Percentiles rank a stretch among this genome's conserved stretches.
Evolutionary conservation across 2,113 vertebrate species (phyloP).

Genomic region (Hypocryptadius cinnamomeus): DNA sequence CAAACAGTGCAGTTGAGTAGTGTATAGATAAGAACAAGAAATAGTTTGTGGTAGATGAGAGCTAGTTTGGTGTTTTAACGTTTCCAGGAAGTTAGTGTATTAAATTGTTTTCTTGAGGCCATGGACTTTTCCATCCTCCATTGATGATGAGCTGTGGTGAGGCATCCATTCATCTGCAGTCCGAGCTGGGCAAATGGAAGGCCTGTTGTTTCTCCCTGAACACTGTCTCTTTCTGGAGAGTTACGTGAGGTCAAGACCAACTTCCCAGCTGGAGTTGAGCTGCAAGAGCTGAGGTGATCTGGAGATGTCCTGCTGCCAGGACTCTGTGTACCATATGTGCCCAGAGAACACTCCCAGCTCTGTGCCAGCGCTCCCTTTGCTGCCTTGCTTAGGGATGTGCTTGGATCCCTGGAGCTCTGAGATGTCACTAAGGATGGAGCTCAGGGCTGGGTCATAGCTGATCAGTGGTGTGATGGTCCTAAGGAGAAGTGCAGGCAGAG

Average conservation of each 20-base stretch:
- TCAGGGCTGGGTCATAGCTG: not conserved
- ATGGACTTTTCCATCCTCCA: not conserved
- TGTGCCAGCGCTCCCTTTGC: not conserved
- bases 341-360: not conserved
- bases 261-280: not conserved
- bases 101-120: too few species aligned
- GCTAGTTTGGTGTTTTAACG: not conserved
- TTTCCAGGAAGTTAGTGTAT: not conserved
- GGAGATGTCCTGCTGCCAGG: not conserved
- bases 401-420: not conserved
- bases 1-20: not conserved
- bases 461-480: not conserved
- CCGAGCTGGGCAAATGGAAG: not conserved
- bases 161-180: not conserved
- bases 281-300: not conserved
- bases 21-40: not conserved
- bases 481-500: not conserved
- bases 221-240: not conserved
- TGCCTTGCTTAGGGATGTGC: not conserved
- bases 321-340: accelerated
- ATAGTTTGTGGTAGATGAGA: not conserved
- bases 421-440: not conserved
- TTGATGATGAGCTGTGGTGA: accelerated
- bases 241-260: not conserved
- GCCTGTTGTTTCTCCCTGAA: not conserved